phyloP scores from a whole-genome alignment of 2,888 invertebrate genomes.

The Drosophila nr. perissopoda region DNA sequence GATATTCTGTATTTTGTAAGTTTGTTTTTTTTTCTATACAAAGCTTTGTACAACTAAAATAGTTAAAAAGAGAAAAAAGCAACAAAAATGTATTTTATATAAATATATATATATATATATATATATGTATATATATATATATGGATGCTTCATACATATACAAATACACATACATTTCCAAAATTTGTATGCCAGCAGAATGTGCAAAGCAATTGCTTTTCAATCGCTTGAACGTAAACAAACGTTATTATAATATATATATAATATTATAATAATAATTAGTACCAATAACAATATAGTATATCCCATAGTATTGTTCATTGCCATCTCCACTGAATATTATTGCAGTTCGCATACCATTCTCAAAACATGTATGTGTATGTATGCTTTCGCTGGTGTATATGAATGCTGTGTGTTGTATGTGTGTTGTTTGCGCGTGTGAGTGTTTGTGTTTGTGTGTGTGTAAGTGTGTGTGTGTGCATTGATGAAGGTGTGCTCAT shows the following conservation, averaged over 20 bases:
- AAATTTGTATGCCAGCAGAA: slow-evolving; percentile 24
- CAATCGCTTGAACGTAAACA: slow-evolving; percentile 14
- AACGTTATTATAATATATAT: slow-evolving; percentile 11
- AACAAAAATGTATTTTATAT: slow-evolving; percentile 68
- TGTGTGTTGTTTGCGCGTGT: slow-evolving; percentile 12
- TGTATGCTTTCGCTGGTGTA: slow-evolving; percentile 41
- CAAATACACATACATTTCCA: slow-evolving; percentile 13
- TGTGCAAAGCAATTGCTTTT: slow-evolving; percentile 20
- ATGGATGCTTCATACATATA: slow-evolving; percentile 45
- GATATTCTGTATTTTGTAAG: slow-evolving; percentile 42
- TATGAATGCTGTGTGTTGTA: slow-evolving; percentile 37
- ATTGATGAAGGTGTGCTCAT: slow-evolving; percentile 45
- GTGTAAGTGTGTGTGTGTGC: slow-evolving; percentile 28
- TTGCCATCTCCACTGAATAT: slow-evolving; percentile 31
- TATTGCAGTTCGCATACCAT: slow-evolving; percentile 38
- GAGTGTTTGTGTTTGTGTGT: slow-evolving; percentile 14
- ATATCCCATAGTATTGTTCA: slow-evolving; percentile 27
- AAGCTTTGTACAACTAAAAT: slow-evolving; percentile 82
- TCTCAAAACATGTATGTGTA: slow-evolving; percentile 34
- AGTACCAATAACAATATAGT: slow-evolving; percentile 45
- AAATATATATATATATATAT: slow-evolving; percentile 30
- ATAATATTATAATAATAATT: slow-evolving; percentile 36
- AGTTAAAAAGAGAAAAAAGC: slow-evolving; percentile 75
- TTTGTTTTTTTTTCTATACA: slow-evolving; percentile 60
- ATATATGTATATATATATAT: slow-evolving; percentile 23